Conservation (phyloP, 2,797 vertebrate genomes). For the Coilia nasus region DNA sequence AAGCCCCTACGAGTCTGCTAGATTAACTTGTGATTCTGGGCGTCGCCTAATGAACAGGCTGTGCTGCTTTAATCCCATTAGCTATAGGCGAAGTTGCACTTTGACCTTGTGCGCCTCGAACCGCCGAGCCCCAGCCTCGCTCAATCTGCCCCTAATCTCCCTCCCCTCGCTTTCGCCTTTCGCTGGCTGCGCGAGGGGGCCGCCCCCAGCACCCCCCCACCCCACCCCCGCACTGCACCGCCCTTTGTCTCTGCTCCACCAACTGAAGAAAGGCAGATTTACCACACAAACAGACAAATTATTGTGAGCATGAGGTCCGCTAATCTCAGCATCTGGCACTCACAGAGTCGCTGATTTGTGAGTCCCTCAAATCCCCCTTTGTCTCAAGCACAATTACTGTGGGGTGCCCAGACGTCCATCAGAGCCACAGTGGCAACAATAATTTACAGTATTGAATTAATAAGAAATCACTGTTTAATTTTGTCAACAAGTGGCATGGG, state of each 20-base stretch:
- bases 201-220: background rate
- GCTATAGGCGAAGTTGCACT: conserved; percentile 61
- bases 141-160: conserved; percentile 52
- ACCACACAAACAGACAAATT: conserved; percentile 48
- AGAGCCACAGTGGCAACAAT: background rate
- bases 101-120: conserved; percentile 52
- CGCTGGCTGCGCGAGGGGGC: conserved; percentile 28
- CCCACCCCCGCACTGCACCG: background rate
- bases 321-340: conserved; percentile 57
- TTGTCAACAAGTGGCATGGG: background rate
- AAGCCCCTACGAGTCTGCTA: conserved; percentile 29
- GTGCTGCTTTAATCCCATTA: conserved; percentile 67
- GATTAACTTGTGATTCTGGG: conserved; percentile 52
- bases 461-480: background rate
- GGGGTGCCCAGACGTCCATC: background rate
- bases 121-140: conserved; percentile 42
- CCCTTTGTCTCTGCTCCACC: conserved; percentile 59
- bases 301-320: conserved; percentile 45
- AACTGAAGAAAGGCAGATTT: conserved; percentile 52
- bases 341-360: conserved; percentile 14
- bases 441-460: conserved; percentile 12
- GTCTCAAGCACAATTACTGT: conserved; percentile 10
- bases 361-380: conserved; percentile 20
- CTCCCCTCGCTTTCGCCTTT: conserved; percentile 54
- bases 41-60: conserved; percentile 48